A percentile compares a stretch with the other conserved stretches of the same genome.
Conservation (phyloP, 2,888 invertebrate species). For the Orthosia incerta region DNA sequence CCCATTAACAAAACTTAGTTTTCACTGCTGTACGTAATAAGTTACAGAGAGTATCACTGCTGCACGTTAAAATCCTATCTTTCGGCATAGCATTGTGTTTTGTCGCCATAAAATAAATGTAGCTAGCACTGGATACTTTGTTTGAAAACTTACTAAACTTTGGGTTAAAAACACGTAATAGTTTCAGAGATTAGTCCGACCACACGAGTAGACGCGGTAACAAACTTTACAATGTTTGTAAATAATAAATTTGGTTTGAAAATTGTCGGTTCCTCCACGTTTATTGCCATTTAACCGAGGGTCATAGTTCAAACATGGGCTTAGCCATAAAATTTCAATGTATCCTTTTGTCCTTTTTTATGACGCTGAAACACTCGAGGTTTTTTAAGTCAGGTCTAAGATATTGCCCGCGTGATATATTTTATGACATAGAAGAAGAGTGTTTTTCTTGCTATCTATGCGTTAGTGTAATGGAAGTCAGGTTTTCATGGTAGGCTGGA, state of each 20-base stretch:
- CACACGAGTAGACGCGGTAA: conserved; percentile 2
- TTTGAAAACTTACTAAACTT: conserved; percentile 8
- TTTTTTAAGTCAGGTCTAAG: conserved; percentile 27
- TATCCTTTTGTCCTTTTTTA: conserved; percentile 52
- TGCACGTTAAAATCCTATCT: conserved; percentile 3
- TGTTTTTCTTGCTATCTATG: conserved; percentile 9
- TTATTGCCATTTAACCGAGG: conserved; percentile 53
- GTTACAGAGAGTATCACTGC: background rate
- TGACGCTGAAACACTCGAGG: conserved; percentile 27
- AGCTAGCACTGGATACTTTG: conserved; percentile 5
- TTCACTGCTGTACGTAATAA: background rate
- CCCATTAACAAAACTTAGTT: background rate
- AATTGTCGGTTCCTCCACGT: conserved; percentile 9
- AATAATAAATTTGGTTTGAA: conserved; percentile 41
- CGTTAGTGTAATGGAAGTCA: background rate
- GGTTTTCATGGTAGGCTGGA: background rate
- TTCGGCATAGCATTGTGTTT: background rate
- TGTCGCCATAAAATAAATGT: background rate
- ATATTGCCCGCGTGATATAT: conserved; percentile 32
- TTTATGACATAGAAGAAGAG: conserved; percentile 32
- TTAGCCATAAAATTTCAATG: conserved; percentile 51
- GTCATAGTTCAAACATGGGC: conserved; percentile 56
- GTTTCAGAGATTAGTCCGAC: conserved; percentile 16
- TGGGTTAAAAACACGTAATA: background rate
- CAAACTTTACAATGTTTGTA: conserved; percentile 34